Evolutionary conservation across 2,113 vertebrate species (phyloP).

Genomic region (Lophius piscatorius): DNA sequence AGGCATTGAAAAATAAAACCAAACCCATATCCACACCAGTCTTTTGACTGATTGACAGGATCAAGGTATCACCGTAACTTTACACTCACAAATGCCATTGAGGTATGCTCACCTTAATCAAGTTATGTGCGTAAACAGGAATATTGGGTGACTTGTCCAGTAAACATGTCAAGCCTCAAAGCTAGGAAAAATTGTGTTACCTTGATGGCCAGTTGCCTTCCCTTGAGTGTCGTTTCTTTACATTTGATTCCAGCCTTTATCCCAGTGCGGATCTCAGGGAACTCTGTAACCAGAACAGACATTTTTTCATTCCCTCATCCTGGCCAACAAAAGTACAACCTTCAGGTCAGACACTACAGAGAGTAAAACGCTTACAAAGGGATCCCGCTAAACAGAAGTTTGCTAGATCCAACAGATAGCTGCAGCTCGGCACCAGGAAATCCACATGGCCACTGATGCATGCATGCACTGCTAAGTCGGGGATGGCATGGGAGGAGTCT

Average conservation of each 20-base stretch:
- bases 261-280: conserved; percentile 25
- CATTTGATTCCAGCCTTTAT: conserved; percentile 38
- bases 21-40: conserved; percentile 1
- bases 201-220: conserved; percentile 34
- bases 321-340: conserved; percentile 16
- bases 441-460: conserved; percentile 60
- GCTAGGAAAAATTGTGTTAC: conserved; percentile 32
- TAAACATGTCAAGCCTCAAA: not conserved
- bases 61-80: conserved; percentile 28
- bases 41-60: conserved; percentile 33
- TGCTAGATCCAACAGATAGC: conserved; percentile 40
- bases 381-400: conserved; percentile 14
- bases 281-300: conserved; percentile 61
- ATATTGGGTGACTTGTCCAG: not conserved
- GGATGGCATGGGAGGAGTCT: conserved; percentile 59
- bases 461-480: conserved; percentile 44
- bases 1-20: conserved; percentile 49
- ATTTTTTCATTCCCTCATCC: conserved; percentile 30
- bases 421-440: conserved; percentile 27
- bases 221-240: conserved; percentile 13
- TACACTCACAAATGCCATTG: conserved; percentile 10
- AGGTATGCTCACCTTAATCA: conserved; percentile 22
- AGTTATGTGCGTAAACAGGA: conserved; percentile 7
- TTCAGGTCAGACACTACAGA: not conserved
- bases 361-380: conserved; percentile 10